phyloP scores from a whole-genome alignment of 2,888 invertebrate species.

The Antheraea assamensis region DNA sequence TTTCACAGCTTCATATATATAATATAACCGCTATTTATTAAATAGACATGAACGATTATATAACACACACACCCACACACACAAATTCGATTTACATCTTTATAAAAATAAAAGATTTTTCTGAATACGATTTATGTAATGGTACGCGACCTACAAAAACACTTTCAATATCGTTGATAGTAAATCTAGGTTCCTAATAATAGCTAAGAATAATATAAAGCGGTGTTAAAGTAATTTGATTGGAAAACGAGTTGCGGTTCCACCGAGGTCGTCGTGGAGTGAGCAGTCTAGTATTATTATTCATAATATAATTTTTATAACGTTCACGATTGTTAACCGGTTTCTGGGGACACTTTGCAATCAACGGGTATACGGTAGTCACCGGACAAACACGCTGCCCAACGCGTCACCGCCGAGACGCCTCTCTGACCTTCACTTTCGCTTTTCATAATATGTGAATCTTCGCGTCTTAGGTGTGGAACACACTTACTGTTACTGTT shows the following conservation, averaged over 20 bases:
- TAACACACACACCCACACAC: too few relatives aligned
- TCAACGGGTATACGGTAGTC: conserved; percentile 18
- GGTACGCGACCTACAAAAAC: conserved; percentile 3
- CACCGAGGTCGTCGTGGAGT: conserved; percentile 7
- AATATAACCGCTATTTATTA: too few relatives aligned
- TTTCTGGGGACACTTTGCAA: conserved; percentile 15
- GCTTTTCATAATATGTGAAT: conserved; percentile 55
- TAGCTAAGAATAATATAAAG: conserved; percentile 14
- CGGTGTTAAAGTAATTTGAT: conserved; percentile 13
- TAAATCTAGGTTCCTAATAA: conserved; percentile 16
- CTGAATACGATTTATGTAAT: neutral
- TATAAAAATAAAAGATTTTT: neutral
- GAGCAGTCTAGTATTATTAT: conserved; percentile 10
- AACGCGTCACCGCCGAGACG: conserved; percentile 34
- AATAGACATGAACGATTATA: neutral
- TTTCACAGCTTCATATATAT: too few relatives aligned
- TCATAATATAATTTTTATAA: conserved; percentile 19
- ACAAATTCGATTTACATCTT: too few relatives aligned
- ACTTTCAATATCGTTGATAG: conserved; percentile 10
- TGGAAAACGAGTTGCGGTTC: conserved; percentile 12
- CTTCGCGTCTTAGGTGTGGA: conserved; percentile 33
- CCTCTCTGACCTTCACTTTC: conserved; percentile 60
- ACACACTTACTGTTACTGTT: neutral
- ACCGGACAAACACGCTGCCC: conserved; percentile 24
- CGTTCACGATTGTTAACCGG: conserved; percentile 16